phyloP scores from a whole-genome alignment of 1,140 invertebrate genomes.

The Sitodiplosis mosellana region DNA sequence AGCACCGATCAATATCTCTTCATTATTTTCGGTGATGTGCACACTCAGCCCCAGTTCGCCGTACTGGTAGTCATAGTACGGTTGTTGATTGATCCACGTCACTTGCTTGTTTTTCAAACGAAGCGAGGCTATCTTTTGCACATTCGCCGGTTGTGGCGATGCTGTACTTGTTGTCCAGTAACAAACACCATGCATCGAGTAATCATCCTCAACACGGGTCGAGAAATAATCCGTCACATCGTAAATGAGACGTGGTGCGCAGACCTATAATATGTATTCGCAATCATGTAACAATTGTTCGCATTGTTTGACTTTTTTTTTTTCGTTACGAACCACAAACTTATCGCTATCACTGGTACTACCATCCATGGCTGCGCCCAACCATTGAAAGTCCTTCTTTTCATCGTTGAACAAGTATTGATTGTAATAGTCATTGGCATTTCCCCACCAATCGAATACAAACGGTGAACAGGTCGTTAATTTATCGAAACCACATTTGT shows the following conservation, averaged over 20 bases:
- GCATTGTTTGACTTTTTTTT: neutral
- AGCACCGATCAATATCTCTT: constrained; percentile 27
- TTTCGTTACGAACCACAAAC: constrained; percentile 9
- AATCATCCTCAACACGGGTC: constrained; percentile 21
- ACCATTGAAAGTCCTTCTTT: constrained; percentile 15
- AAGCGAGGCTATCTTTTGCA: neutral
- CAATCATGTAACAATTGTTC: neutral
- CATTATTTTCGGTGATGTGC: constrained; percentile 17
- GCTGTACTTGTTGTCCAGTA: constrained; percentile 8
- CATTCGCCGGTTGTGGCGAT: neutral
- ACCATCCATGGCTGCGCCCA: constrained; percentile 22
- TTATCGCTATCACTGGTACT: constrained; percentile 16
- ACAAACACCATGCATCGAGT: constrained; percentile 17
- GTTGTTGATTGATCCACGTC: neutral
- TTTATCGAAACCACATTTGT: constrained; percentile 13
- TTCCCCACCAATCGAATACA: constrained; percentile 15
- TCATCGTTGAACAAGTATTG: neutral
- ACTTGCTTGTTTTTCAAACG: neutral
- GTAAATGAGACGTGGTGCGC: constrained; percentile 17
- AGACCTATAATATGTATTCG: no score
- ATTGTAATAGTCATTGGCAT: constrained; percentile 4
- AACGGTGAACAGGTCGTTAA: constrained; percentile 13
- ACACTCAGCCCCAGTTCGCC: constrained; percentile 25
- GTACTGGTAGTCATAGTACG: constrained; percentile 27
- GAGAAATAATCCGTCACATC: constrained; percentile 12